phyloP scores from a whole-genome alignment of 2,888 invertebrate genomes.

The Tenthredo scrophulariae region DNA sequence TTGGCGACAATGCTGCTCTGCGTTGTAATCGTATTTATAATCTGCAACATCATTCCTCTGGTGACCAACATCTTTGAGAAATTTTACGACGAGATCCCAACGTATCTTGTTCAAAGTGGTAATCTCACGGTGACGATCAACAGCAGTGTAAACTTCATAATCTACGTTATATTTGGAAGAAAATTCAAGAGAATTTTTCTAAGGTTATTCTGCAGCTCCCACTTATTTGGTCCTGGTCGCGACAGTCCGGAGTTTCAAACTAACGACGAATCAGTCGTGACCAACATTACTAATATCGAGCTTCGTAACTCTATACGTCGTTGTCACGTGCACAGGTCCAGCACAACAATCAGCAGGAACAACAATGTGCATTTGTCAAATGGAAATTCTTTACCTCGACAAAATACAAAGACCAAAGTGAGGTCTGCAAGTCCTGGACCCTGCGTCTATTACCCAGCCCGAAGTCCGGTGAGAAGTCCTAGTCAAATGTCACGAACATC shows the following conservation, averaged over 20 bases:
- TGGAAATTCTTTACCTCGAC: slow-evolving; percentile 59
- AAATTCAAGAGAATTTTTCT: slow-evolving; percentile 95
- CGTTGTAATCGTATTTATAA: slow-evolving; percentile 96
- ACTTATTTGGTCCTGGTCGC: slow-evolving; percentile 79
- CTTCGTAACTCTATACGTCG: slow-evolving; percentile 84
- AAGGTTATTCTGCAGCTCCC: slow-evolving; percentile 87
- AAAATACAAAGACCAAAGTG: slow-evolving; percentile 65
- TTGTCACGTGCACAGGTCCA: slow-evolving; percentile 80
- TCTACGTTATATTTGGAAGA: slow-evolving; percentile 98
- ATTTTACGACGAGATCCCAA: slow-evolving; percentile 84
- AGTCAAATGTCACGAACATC: slow-evolving; percentile 68
- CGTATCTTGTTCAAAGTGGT: slow-evolving; percentile 88
- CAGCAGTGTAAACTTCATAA: slow-evolving; percentile 98
- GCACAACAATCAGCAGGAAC: slow-evolving; percentile 76
- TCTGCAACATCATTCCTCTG: slow-evolving; percentile 93
- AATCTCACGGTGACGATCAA: slow-evolving; percentile 97
- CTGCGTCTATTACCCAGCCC: slow-evolving; percentile 81
- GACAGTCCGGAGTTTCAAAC: slow-evolving; percentile 87
- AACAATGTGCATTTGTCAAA: slow-evolving; percentile 68
- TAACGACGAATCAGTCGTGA: slow-evolving; percentile 91
- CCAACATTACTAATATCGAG: slow-evolving; percentile 84
- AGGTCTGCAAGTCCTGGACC: slow-evolving; percentile 79
- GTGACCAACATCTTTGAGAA: slow-evolving; percentile 93
- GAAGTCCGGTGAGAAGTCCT: slow-evolving; percentile 71
- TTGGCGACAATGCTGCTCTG: slow-evolving; percentile 97